These are phyloP conservation scores for Bombyx huttoni DNA, from an alignment of 2,888 invertebrate species.

Conservation along the genomic window DNA sequence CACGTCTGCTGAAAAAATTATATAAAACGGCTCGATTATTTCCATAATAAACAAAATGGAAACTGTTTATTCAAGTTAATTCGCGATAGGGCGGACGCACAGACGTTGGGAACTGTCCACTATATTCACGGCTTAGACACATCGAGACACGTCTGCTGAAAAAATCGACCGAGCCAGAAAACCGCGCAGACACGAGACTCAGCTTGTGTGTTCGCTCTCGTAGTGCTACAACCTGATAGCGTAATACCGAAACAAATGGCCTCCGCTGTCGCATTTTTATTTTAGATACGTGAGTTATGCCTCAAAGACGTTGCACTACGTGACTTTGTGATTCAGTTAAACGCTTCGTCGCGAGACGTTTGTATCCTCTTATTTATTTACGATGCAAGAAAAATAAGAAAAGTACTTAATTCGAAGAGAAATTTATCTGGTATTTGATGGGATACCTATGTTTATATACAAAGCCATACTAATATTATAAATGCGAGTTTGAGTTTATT, in stretches of 20 bases:
- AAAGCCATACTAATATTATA: too few species aligned
- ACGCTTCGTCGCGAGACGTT: constrained; percentile 16
- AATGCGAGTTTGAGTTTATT: too few species aligned
- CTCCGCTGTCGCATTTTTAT: constrained; percentile 48
- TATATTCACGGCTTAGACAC: constrained; percentile 3
- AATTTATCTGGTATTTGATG: too few species aligned
- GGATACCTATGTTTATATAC: too few species aligned
- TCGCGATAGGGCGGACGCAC: too few species aligned
- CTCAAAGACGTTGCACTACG: constrained; percentile 30
- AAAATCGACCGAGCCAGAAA: constrained; percentile 32
- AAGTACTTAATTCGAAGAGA: too few species aligned
- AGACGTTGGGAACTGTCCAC: not conserved
- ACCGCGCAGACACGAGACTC: constrained; percentile 14
- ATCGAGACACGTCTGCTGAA: constrained; percentile 24
- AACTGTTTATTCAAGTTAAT: not conserved
- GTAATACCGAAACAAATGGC: constrained; percentile 64
- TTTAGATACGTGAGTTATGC: constrained; percentile 50
- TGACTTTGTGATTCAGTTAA: constrained; percentile 27
- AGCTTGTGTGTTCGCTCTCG: constrained; percentile 17
- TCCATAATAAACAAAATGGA: constrained; percentile 37
- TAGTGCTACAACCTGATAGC: constrained; percentile 42
- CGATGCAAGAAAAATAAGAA: too few species aligned
- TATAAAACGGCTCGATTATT: constrained; percentile 62
- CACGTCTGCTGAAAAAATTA: constrained; percentile 36
- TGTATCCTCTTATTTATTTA: constrained; percentile 13